A percentile compares a stretch with the other conserved stretches of the same genome.
Conservation (phyloP, 2,888 invertebrate species). For the Harpalus rubripes region DNA sequence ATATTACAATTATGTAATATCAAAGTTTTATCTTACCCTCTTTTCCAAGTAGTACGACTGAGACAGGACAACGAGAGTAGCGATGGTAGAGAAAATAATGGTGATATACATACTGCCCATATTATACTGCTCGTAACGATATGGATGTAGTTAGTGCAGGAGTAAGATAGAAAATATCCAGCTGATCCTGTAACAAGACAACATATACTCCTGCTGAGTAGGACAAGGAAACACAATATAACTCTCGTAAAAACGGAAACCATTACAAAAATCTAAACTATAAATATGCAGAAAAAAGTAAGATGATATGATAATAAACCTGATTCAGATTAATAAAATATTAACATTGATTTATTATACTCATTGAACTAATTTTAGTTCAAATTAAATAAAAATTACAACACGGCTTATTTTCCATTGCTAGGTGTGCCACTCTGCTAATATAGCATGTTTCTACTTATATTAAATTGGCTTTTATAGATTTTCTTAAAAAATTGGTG, state of each 20-base stretch:
- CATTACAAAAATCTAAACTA: background rate
- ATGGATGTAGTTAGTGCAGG: background rate
- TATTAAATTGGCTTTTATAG: too few relatives aligned
- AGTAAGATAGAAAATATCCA: slow-evolving; percentile 10
- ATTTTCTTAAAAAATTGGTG: too few relatives aligned
- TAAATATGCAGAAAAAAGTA: background rate
- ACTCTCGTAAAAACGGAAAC: background rate
- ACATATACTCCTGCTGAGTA: slow-evolving; percentile 29
- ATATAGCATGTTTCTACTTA: too few relatives aligned
- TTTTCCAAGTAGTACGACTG: slow-evolving; percentile 60
- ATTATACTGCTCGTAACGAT: background rate
- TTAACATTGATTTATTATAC: too few relatives aligned
- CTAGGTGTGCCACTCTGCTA: too few relatives aligned
- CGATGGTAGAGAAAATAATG: slow-evolving; percentile 51
- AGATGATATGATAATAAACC: background rate
- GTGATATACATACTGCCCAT: slow-evolving; percentile 53
- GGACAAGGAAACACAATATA: slow-evolving; percentile 50
- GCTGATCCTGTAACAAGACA: slow-evolving; percentile 21
- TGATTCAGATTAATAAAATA: too few relatives aligned
- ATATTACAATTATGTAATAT: too few relatives aligned
- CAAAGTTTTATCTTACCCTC: slow-evolving; percentile 32
- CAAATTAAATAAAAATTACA: too few relatives aligned
- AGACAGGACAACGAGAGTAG: slow-evolving; percentile 35
- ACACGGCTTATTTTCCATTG: too few relatives aligned
- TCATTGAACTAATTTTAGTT: too few relatives aligned